phyloP scores from a whole-genome alignment of 2,888 invertebrate genomes.

The Andrena bucephala region DNA sequence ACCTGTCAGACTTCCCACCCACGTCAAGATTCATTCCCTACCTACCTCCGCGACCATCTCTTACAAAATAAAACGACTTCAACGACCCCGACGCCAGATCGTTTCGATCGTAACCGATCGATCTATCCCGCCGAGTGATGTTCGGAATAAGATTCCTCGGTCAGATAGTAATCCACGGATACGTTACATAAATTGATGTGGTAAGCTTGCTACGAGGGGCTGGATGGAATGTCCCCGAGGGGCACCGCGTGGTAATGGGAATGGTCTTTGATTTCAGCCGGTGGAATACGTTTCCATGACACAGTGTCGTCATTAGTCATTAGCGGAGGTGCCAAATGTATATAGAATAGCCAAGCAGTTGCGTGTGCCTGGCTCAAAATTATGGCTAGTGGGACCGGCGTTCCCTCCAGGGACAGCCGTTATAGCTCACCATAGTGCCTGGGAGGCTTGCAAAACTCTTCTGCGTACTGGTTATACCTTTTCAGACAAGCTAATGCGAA shows the following conservation, averaged over 20 bases:
- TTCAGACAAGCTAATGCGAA: constrained; percentile 27
- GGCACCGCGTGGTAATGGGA: neutral
- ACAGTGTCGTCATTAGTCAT: constrained; percentile 44
- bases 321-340: constrained; percentile 29
- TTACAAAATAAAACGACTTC: neutral
- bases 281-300: constrained; percentile 15
- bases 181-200: constrained; percentile 39
- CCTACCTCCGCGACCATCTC: neutral
- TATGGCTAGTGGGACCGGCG: constrained; percentile 23
- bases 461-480: constrained; percentile 26
- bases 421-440: constrained; percentile 10
- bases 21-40: neutral
- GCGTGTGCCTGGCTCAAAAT: constrained; percentile 30
- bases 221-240: constrained; percentile 20
- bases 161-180: constrained; percentile 22
- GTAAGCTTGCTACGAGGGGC: constrained; percentile 11
- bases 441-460: constrained; percentile 2
- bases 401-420: constrained; percentile 49
- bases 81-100: neutral
- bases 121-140: neutral
- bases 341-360: constrained; percentile 32
- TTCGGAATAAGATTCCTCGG: constrained; percentile 20
- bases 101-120: constrained; percentile 17
- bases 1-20: neutral
- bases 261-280: neutral